Evolutionary conservation across 2,888 invertebrate genomes (phyloP), one percentile per base, ranked within the genome.

Genomic region (Tipula lateralis): DNA sequence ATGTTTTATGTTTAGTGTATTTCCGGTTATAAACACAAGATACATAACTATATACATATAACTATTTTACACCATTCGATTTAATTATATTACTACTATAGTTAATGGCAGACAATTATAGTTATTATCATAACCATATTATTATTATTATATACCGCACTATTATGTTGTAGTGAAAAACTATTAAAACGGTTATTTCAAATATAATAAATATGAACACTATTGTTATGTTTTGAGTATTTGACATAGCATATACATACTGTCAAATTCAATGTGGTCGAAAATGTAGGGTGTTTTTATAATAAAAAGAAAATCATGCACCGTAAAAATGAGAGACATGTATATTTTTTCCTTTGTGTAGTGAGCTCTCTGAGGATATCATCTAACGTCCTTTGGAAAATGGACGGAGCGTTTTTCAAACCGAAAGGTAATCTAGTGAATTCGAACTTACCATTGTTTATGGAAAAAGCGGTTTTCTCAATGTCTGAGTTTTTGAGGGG

Each of bases 241-340:
- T n/a, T n/a, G n/a, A 66, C 9, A 66, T 24, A n/a, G n/a, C n/a
- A n/a, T n/a, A n/a, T n/a, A n/a, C n/a, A n/a, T n/a, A n/a, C n/a
- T 66, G 66, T 24, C 66, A 66, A 66, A 66, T 66, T n/a, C 24
- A 66, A 19, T 24, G 24, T 66, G 66, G 66, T 66, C 24, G 1
- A 66, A 66, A 66, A 66, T 24, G 9, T 66, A 3, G 66, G 24
- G 24, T 66, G 24, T 19, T 66, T 24, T 7, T 9, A 24, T 24
- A 66, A 66, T 66, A 66, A 66, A 24, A 66, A 24, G 66, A 66
- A 66, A 66, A 66, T 66, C 66, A 66, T 66, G 66, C 24, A 66
- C 66, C 66, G 24, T 66, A 66, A 66, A 66, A 66, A 9, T 66
- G n/a, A n/a, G 66, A 66, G 66, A 66, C 24, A 66, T 66, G 66